Evolutionary conservation across 2,888 invertebrate species (phyloP), one percentile per base, ranked within the genome.

Genomic region (Drosophila maculinotata): DNA sequence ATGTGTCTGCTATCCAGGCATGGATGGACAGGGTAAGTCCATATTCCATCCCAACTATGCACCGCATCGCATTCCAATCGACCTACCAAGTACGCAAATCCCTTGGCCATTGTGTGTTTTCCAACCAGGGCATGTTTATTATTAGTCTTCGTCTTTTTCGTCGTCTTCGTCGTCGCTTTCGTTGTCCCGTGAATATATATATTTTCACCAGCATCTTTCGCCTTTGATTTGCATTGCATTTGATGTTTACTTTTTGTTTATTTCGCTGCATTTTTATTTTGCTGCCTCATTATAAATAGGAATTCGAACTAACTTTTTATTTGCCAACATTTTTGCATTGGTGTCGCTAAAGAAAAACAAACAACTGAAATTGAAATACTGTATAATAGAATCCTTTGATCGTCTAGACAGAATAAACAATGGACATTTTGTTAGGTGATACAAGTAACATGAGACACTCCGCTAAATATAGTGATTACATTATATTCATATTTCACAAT

Each of bases 1-100:
- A 91, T 96, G 96, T 89, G 97, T 97, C 70, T 95, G 96, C 88
- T 95, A 95, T 91, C 96, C 96, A 3, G 96, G 95, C 74, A 95
- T 94, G 91, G 94, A 94, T 76, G 92, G 92, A 28, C 84, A 85
- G 75, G 91, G 91, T 91, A 87, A 88, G 87, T 80, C 20, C 25
- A 44, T 35, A 17, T 39, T 23, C 14, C 51, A 65, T 60, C 30
- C 49, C 49, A 66, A 66, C 65, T 57, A 58, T 69, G 85, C 82
- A 87, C 85, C 69, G 79, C 82, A 87, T 87, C 76, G 70, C 82
- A 85, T 81, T 51, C 51, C 63, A 39, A 63, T 31, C 45, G 44
- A 57, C 35, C 52, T 56, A 52, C 38, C 68, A 38, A 51, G 6
- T 54, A 44, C 26, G 38, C 31, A 48, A 35, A 39, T 41, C 53